Evolutionary conservation across 30 jellyfish, hydroid and myxozoan species (phyloP), one percentile per base, ranked within the genome.

Genomic region (Phacellophora camtschatica): DNA sequence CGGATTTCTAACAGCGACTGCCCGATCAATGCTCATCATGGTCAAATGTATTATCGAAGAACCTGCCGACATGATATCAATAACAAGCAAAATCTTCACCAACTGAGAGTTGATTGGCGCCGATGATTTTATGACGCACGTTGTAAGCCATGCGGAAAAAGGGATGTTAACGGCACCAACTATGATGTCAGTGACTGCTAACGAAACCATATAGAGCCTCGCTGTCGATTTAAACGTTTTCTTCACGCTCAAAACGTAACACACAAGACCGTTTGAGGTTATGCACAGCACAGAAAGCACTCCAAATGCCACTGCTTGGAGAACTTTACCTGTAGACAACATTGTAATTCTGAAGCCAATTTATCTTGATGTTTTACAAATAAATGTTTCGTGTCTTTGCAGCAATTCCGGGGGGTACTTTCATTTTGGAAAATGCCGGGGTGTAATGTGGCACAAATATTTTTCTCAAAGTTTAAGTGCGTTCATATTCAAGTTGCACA

Each of bases 1-100:
- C 0, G 84, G 84, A 19, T 48, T 71, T 22, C 29, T 41, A 5
- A 55, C 51, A 48, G 84, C 84, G 30, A 70, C 1, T 23, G 71
- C 71, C 19, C 84, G 67, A 34, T 71, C 84, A 15, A 71, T 28
- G 56, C 84, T 71, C 56, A 71, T 45, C 28, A 71, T 24, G 28
- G 71, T 45, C 39, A 71, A 71, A 53, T 71, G 84, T 3, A 46
- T 41, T 5, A 71, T 29, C 56, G 84, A 71, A 16, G 84, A 39
- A 32, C 46, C 50, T n/a, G 23, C 36, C 34, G 33, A 48, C 7
- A 41, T 34, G 0, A 56, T 18, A 3, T 71, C 84, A 11, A 48
- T 28, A 20, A 9, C n/a, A 23, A 39, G 67, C 22, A 12, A 41
- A 1, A 18, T 28, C 15, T 20, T 16, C 3, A 23, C 50, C 5